These are phyloP conservation scores for Tetragnatha montana DNA, from an alignment of 2,888 invertebrate genomes.

Conservation along the genomic window DNA sequence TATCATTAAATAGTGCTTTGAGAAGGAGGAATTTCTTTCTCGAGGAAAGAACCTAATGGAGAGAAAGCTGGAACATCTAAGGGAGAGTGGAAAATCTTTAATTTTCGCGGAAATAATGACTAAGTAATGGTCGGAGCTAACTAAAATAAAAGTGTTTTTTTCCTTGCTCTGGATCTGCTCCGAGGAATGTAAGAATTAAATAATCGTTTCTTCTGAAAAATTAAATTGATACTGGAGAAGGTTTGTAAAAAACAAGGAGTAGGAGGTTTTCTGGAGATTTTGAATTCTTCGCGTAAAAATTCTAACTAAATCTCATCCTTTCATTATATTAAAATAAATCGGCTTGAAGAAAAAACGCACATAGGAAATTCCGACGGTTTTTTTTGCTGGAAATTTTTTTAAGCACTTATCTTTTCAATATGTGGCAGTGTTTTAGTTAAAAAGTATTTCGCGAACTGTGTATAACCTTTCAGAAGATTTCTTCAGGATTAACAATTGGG, in stretches of 20 bases:
- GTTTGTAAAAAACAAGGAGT: not conserved
- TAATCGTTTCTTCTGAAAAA: constrained; percentile 18
- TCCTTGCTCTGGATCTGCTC: not conserved
- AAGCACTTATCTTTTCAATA: too few species aligned
- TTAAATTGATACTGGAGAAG: not conserved
- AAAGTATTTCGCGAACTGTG: too few species aligned
- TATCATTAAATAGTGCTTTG: constrained; percentile 19
- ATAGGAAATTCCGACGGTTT: too few species aligned
- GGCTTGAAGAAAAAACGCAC: too few species aligned
- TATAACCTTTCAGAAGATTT: too few species aligned
- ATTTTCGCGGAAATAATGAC: constrained; percentile 32
- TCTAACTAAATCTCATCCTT: too few species aligned
- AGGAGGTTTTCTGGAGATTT: too few species aligned
- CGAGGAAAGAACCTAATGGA: constrained; percentile 3
- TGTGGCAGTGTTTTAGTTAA: too few species aligned
- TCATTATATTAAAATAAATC: too few species aligned
- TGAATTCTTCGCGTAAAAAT: too few species aligned
- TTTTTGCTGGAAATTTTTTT: too few species aligned
- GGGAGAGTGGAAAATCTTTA: constrained; percentile 21
- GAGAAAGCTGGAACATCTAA: not conserved
- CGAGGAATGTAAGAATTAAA: constrained; percentile 20
- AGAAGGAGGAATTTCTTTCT: constrained; percentile 12
- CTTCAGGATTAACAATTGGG: too few species aligned
- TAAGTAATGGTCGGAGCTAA: constrained; percentile 20
- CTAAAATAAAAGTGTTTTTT: constrained; percentile 14